phyloP scores from a whole-genome alignment of 2,113 vertebrate genomes.

The Eulemur rufifrons region DNA sequence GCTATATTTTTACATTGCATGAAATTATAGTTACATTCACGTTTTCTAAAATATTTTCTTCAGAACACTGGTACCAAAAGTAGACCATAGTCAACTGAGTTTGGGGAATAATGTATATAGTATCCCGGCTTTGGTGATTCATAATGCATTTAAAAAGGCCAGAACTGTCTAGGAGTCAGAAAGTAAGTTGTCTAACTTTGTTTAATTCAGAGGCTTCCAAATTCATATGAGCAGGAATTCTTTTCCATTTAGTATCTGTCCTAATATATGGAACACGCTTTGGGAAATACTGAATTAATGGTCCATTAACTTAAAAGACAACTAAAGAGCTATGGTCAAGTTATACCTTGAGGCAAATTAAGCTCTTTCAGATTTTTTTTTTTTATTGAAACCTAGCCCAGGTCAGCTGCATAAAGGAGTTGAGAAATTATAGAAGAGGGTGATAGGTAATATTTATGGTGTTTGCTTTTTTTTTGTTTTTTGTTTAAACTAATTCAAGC shows the following conservation, averaged over 20 bases:
- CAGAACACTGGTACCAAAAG: not conserved
- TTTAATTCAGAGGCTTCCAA: not conserved
- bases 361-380: not conserved
- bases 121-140: not conserved
- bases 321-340: not conserved
- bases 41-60: not conserved
- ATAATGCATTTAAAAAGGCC: not conserved
- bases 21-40: not conserved
- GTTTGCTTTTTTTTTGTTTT: not conserved
- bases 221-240: not conserved
- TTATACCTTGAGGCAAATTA: not conserved
- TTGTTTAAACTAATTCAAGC: not conserved
- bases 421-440: not conserved
- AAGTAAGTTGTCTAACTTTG: not conserved
- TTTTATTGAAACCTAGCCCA: not conserved
- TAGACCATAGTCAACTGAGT: not conserved
- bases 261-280: not conserved
- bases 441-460: not conserved
- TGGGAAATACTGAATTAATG: not conserved
- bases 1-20: not conserved
- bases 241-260: conserved; percentile 5
- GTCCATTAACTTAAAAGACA: not conserved
- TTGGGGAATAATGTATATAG: not conserved
- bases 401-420: not conserved
- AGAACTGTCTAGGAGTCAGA: not conserved